Evolutionary conservation across 2,113 vertebrate genomes (phyloP).

Genomic region (Ranitomeya imitator): DNA sequence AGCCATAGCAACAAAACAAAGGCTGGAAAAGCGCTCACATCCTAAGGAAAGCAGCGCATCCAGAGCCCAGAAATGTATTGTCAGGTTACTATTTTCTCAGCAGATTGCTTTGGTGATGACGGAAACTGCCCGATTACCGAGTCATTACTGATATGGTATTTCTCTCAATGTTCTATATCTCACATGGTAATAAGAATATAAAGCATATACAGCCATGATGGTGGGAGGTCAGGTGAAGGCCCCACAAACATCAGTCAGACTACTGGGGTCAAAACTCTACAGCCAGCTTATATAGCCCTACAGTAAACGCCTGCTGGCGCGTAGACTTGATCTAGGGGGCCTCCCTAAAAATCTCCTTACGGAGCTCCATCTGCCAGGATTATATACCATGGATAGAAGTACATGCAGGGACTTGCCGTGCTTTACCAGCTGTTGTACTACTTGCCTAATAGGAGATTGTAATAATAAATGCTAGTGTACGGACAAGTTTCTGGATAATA

Average conservation of each 20-base stretch:
- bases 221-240: too few species aligned
- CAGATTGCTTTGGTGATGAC: not conserved
- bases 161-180: not conserved
- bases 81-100: not conserved
- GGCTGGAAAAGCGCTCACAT: slow-evolving; percentile 24
- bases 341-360: not conserved
- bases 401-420: not conserved
- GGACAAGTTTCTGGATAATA: not conserved
- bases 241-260: too few species aligned
- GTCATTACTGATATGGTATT: not conserved
- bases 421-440: not conserved
- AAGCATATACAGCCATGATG: too few species aligned
- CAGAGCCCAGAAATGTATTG: not conserved
- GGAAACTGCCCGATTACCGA: too few species aligned
- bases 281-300: not conserved
- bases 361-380: not conserved
- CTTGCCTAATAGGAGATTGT: too few species aligned
- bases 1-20: slow-evolving; percentile 44
- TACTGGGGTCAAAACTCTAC: too few species aligned
- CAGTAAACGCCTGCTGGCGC: not conserved
- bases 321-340: not conserved
- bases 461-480: not conserved
- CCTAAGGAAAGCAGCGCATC: not conserved
- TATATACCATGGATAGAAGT: not conserved
- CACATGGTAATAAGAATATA: too few species aligned